Evolutionary conservation across 35 echinoderm and acorn worm species (phyloP), one percentile per base, ranked within the genome.

Genomic region (Diadema setosum): DNA sequence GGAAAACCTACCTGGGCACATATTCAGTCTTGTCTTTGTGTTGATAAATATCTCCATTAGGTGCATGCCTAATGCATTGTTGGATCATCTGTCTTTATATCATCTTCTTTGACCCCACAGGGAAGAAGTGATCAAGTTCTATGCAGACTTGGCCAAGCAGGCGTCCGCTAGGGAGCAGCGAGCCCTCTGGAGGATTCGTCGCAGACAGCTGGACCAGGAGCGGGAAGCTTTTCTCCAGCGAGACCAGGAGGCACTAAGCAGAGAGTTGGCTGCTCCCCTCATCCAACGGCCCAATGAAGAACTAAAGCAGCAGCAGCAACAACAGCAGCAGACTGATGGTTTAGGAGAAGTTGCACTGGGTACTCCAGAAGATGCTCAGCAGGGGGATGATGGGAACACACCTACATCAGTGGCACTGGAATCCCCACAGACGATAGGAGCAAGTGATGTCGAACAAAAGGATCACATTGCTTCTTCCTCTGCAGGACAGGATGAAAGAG

Each of bases 121-220:
- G 81, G 92, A 98, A 39, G 95, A 98, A 50, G 36, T 98, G 35
- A 81, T 94, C 42, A 75, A 93, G 25, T 91, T 94, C 85, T 98
- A 98, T 88, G 85, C 83, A 30, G 42, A 89, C 31, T 75, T 98
- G 29, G 65, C 95, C 37, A 92, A 93, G 35, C 84, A 98, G 41
- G 95, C 95, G 5, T 44, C 67, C 5, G 45, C 61, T 31, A 80
- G 95, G 36, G 95, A 98, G 57, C 83, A 82, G 43, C 81, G 73
- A 59, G 95, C 95, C 4, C 46, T 98, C 21, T 98, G 95, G 95
- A 57, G 82, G 30, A 83, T 98, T 21, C 58, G 81, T 41, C 75
- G 95, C 20, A 84, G 87, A 41, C 84, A 87, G 39, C 82, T 98
- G 15, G 91, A 94, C 82, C 75, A 88, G 36, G 46, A 56, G 55